A percentile compares a stretch with the other conserved stretches of the same genome.
phyloP scores from a whole-genome alignment of 2,888 invertebrate species.

The Rambutsinella grinnellia region DNA sequence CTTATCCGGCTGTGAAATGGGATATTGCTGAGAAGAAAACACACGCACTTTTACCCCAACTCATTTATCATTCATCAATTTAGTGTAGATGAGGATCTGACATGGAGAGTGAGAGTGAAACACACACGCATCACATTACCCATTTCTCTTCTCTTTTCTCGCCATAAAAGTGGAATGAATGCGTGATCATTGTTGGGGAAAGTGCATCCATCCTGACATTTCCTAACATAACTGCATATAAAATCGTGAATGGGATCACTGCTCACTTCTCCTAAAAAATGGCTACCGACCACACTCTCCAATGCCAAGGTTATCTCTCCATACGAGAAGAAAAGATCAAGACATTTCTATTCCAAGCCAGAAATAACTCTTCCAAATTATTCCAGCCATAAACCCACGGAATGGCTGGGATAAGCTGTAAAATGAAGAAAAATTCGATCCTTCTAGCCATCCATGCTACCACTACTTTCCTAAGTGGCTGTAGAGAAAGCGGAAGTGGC shows the following conservation, averaged over 20 bases:
- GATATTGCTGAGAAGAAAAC: too few species aligned
- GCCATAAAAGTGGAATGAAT: background rate
- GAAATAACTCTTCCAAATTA: background rate
- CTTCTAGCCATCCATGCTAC: too few species aligned
- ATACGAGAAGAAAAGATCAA: background rate
- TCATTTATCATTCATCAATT: too few species aligned
- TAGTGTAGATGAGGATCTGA: too few species aligned
- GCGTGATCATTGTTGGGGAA: background rate
- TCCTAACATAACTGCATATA: background rate
- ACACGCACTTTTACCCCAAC: too few species aligned
- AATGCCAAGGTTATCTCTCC: conserved; percentile 22
- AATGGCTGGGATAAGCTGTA: background rate
- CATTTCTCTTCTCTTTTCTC: background rate
- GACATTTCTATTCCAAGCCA: conserved; percentile 10
- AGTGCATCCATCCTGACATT: background rate
- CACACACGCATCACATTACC: too few species aligned
- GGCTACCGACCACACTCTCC: background rate
- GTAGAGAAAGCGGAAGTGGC: too few species aligned
- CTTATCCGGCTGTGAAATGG: too few species aligned
- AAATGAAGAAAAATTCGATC: background rate
- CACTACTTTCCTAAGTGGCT: too few species aligned
- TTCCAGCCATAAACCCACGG: background rate
- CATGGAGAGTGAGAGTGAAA: too few species aligned
- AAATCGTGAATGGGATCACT: background rate
- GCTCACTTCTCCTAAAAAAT: background rate